These are phyloP conservation scores for Cygnus olor DNA, from an alignment of 2,797 vertebrate species.

Conservation along the genomic window DNA sequence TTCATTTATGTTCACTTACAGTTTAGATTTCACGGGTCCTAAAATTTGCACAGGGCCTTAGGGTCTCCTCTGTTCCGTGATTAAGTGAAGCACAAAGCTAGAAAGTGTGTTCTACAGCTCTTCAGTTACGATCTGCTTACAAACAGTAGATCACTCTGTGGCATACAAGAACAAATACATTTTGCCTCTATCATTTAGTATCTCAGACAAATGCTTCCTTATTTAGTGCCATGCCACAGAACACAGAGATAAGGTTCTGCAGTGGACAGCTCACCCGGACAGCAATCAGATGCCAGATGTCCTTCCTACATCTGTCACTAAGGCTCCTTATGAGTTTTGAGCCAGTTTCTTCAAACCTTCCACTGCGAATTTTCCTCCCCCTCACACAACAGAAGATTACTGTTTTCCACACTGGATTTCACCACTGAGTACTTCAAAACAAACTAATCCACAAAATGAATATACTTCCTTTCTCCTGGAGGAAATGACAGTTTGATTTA, in stretches of 20 bases:
- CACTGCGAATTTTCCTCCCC: neutral
- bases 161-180: neutral
- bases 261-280: neutral
- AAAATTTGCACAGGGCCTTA: conserved; percentile 32
- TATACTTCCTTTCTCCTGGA: neutral
- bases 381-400: neutral
- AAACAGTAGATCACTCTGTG: neutral
- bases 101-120: neutral
- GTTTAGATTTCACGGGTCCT: conserved; percentile 42
- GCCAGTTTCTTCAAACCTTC: neutral
- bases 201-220: neutral
- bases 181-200: neutral
- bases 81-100: conserved; percentile 30
- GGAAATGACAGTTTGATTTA: neutral
- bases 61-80: conserved; percentile 8
- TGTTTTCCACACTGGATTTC: neutral
- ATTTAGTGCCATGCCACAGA: neutral
- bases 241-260: neutral
- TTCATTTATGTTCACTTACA: conserved; percentile 66
- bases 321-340: neutral
- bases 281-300: neutral
- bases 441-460: neutral
- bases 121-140: conserved; percentile 1
- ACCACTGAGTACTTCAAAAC: neutral
- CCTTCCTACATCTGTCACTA: neutral